phyloP scores from a whole-genome alignment of 2,797 vertebrate genomes.

The Champsocephalus gunnari region DNA sequence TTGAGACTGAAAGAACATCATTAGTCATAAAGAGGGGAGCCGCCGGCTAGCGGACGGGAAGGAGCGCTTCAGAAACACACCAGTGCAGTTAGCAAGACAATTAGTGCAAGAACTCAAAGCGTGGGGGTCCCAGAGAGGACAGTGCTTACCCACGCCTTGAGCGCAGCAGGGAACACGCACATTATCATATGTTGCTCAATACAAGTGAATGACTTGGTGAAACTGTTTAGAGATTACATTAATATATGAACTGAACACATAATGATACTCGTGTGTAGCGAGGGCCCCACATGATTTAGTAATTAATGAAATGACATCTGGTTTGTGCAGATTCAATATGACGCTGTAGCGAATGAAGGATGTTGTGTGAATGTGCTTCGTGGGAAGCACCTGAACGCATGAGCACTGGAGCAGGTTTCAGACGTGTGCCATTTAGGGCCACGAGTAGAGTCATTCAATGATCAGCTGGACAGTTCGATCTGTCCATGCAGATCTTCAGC shows the following conservation, averaged over 20 bases:
- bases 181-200: conserved; percentile 50
- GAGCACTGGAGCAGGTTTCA: conserved; percentile 17
- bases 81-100: conserved; percentile 73
- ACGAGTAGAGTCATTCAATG: not conserved
- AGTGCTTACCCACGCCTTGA: conserved; percentile 53
- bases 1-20: conserved; percentile 81
- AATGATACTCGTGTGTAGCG: conserved; percentile 21
- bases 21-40: conserved; percentile 78
- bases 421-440: not conserved
- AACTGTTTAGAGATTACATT: conserved; percentile 32
- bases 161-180: conserved; percentile 17
- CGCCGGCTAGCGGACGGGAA: conserved; percentile 47
- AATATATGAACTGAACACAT: conserved; percentile 20
- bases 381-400: conserved; percentile 9
- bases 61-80: conserved; percentile 65
- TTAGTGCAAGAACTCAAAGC: conserved; percentile 72
- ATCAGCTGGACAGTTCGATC: not conserved
- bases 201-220: conserved; percentile 45
- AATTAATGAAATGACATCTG: conserved; percentile 43
- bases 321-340: conserved; percentile 24
- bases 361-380: conserved; percentile 3
- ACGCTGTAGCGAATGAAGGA: conserved; percentile 24
- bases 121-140: conserved; percentile 44
- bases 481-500: too few relatives aligned
- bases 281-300: conserved; percentile 7